Evolutionary conservation across 2,113 vertebrate genomes (phyloP).

Genomic region (Spheniscus mendiculus): DNA sequence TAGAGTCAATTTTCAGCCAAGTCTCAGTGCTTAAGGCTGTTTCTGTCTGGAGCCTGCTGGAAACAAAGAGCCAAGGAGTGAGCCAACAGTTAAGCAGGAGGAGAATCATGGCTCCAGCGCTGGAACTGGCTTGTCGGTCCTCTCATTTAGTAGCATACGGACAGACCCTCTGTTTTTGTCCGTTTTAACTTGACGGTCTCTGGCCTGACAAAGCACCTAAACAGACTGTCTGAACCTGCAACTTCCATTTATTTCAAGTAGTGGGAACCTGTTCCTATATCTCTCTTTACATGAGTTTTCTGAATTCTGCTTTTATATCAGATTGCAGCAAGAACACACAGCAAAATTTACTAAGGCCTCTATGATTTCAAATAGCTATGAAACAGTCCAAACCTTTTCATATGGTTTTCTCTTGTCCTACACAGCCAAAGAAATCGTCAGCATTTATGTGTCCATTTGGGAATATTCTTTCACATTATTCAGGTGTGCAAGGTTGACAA

Average conservation of each 20-base stretch:
- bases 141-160: conserved; percentile 18
- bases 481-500: not conserved
- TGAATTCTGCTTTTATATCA: not conserved
- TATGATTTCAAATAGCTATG: not conserved
- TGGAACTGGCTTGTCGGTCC: not conserved
- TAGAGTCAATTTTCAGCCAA: conserved; percentile 32
- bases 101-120: not conserved
- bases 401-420: not conserved
- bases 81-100: conserved; percentile 37
- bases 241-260: not conserved
- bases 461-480: not conserved
- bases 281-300: not conserved
- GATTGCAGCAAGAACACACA: not conserved
- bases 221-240: not conserved
- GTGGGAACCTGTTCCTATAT: not conserved
- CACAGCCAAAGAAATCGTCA: not conserved
- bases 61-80: conserved; percentile 22
- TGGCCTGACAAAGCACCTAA: not conserved
- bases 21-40: conserved; percentile 45
- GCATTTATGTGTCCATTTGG: not conserved
- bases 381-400: not conserved
- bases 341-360: not conserved
- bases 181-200: not conserved
- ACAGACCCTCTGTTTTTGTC: not conserved
- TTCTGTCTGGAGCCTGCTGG: conserved; percentile 48